phyloP scores from a whole-genome alignment of 2,888 invertebrate species.

The Leucozona laternaria region DNA sequence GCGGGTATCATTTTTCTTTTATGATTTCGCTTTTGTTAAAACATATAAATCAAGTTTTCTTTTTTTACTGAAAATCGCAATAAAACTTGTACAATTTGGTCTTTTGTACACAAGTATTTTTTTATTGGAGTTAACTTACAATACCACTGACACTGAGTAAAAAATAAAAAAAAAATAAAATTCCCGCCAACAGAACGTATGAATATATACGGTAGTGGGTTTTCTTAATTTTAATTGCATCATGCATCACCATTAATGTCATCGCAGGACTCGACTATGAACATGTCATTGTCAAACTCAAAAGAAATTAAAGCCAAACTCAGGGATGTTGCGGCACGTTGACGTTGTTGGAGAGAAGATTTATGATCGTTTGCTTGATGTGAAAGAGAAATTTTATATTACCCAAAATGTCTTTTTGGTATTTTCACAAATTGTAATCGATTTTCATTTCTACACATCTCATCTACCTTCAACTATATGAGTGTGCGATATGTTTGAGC shows the following conservation, averaged over 20 bases:
- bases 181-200: not conserved
- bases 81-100: conserved; percentile 21
- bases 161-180: not conserved
- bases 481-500: not conserved
- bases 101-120: not conserved
- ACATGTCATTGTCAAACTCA: conserved; percentile 31
- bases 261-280: conserved; percentile 37
- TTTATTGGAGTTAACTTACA: not conserved
- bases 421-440: conserved; percentile 18
- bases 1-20: not conserved
- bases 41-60: conserved; percentile 22
- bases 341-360: conserved; percentile 41
- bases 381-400: conserved; percentile 27
- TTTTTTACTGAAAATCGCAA: conserved; percentile 18
- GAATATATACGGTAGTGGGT: conserved; percentile 25
- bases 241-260: conserved; percentile 71
- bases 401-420: conserved; percentile 15
- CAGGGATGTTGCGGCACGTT: conserved; percentile 39
- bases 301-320: conserved; percentile 25
- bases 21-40: not conserved
- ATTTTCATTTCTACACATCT: conserved; percentile 7
- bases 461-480: no score
- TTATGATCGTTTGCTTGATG: conserved; percentile 43
- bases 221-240: conserved; percentile 59
- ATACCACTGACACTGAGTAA: not conserved